phyloP scores from a whole-genome alignment of 2,888 invertebrate species.

The Dasysyrphus albostriatus region DNA sequence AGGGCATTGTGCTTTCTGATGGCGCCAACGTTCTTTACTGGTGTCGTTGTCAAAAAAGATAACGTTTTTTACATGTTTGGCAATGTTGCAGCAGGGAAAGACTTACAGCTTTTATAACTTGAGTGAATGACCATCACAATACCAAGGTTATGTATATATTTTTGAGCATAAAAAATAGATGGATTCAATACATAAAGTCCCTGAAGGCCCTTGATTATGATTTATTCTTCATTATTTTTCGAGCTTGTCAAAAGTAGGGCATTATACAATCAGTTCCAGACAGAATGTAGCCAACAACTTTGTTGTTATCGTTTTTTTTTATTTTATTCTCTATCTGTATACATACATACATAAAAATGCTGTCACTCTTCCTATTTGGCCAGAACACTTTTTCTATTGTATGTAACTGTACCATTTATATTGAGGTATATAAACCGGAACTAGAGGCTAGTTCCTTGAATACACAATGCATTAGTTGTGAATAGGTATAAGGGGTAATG shows the following conservation, averaged over 20 bases:
- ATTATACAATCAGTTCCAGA: conserved; percentile 35
- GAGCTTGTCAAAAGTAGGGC: conserved; percentile 23
- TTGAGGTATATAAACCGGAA: conserved; percentile 23
- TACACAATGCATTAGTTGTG: conserved; percentile 51
- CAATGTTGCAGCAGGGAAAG: not conserved
- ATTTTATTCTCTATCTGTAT: not conserved
- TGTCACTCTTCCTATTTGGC: not conserved
- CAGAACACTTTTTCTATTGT: not conserved
- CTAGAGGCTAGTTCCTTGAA: conserved; percentile 20
- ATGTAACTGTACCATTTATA: not conserved
- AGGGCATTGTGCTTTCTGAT: not conserved
- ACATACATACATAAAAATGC: not conserved
- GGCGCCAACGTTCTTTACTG: not conserved
- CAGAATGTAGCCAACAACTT: conserved; percentile 33
- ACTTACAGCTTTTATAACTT: not conserved
- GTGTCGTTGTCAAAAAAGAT: not conserved
- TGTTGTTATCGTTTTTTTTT: conserved; percentile 17
- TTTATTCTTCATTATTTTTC: not conserved
- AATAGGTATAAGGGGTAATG: conserved; percentile 22
- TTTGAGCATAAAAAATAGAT: not conserved
- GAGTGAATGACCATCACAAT: conserved; percentile 15
- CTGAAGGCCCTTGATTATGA: conserved; percentile 5
- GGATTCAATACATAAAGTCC: not conserved
- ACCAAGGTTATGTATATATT: conserved; percentile 6
- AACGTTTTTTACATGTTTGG: not conserved